These are phyloP conservation scores for Maccullochella peelii DNA, from an alignment of 2,113 vertebrate species.

Conservation along the genomic window DNA sequence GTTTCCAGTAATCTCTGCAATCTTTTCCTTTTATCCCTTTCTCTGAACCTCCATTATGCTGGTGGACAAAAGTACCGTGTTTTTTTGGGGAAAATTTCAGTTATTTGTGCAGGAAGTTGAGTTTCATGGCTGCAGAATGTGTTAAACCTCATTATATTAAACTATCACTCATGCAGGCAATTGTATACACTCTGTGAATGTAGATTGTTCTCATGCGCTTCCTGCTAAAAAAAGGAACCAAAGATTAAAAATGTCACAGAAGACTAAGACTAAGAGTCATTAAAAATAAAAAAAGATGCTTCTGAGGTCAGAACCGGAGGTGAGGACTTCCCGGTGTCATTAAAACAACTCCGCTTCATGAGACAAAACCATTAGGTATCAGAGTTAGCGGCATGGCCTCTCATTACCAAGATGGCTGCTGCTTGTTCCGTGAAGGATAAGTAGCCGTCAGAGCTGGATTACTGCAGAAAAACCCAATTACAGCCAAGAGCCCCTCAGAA, in stretches of 20 bases:
- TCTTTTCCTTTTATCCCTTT: not conserved
- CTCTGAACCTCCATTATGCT: not conserved
- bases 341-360: constrained; percentile 44
- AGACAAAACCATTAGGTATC: constrained; percentile 47
- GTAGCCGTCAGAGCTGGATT: constrained; percentile 58
- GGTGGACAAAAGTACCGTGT: not conserved
- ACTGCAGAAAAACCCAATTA: constrained; percentile 58
- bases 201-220: not conserved
- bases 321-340: constrained; percentile 44
- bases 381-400: constrained; percentile 31
- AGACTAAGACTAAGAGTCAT: not conserved
- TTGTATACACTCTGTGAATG: not conserved
- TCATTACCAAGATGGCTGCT: constrained; percentile 67
- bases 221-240: not conserved
- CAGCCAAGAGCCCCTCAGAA: constrained; percentile 27
- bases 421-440: constrained; percentile 70
- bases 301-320: constrained; percentile 32
- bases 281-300: not conserved
- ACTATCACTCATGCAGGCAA: not conserved
- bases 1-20: constrained; percentile 27
- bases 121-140: not conserved
- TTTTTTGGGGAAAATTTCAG: not conserved
- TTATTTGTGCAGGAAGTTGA: not conserved
- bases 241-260: not conserved
- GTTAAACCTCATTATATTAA: not conserved